Conservation (phyloP, 2,113 vertebrate species). For the Uria aalge region DNA sequence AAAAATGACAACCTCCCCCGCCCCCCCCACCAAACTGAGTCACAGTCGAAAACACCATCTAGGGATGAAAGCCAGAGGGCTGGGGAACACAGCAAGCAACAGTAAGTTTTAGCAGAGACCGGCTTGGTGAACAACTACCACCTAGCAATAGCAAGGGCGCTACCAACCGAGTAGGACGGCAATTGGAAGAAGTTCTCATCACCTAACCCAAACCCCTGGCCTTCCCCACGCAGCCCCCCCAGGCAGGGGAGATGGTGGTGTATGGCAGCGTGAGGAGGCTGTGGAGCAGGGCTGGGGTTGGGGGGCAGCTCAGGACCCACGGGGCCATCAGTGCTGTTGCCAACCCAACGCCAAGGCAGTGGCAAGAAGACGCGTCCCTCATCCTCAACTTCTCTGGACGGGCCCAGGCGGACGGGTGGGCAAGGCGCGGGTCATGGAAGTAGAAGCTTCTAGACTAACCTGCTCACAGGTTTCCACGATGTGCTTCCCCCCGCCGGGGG, state of each 20-base stretch:
- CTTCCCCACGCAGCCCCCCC: background rate
- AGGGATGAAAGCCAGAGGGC: background rate
- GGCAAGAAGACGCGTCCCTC: fast-evolving
- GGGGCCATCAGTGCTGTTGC: background rate
- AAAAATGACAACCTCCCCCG: background rate
- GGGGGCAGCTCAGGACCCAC: background rate
- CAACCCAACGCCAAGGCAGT: background rate
- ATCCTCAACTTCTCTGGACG: background rate
- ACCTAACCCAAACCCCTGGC: background rate
- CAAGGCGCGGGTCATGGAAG: background rate
- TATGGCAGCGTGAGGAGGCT: background rate
- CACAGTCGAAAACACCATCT: background rate
- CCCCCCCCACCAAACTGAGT: background rate
- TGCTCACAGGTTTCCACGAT: background rate
- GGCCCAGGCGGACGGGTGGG: background rate
- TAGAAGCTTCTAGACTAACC: conserved; percentile 56
- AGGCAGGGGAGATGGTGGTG: fast-evolving
- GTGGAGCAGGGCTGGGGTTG: background rate
- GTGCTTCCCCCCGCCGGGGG: background rate
- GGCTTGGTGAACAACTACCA: background rate
- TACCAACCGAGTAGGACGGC: background rate
- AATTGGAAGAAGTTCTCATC: background rate
- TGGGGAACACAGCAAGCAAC: background rate
- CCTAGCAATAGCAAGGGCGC: background rate
- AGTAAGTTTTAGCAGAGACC: background rate